Evolutionary conservation across 1,140 invertebrate species (phyloP).

Genomic region (Plutomurus gul): DNA sequence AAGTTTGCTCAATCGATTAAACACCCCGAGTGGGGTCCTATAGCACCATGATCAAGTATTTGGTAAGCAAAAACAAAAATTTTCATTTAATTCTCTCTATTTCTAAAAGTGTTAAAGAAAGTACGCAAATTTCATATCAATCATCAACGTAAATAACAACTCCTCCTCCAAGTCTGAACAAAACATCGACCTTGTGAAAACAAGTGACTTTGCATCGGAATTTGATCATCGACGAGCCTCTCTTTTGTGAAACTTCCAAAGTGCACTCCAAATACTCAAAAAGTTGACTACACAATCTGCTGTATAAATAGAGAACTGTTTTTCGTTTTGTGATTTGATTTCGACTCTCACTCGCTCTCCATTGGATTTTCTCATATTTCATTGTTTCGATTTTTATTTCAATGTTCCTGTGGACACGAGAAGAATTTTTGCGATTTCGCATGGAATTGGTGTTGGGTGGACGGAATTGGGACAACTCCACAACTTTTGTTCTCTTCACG

Average conservation of each 20-base stretch:
- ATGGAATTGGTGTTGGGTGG: no score
- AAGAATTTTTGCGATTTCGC: background rate
- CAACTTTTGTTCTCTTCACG: no score
- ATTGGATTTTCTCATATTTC: background rate
- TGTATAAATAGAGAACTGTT: no score
- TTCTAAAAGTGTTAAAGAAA: slow-evolving; percentile 5
- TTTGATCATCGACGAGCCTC: background rate
- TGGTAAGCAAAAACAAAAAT: slow-evolving; percentile 44
- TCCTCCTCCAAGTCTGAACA: no score
- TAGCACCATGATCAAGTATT: slow-evolving; percentile 50
- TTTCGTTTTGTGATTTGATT: background rate
- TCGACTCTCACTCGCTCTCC: background rate
- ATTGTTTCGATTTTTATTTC: background rate
- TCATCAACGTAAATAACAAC: background rate
- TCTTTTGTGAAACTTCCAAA: background rate
- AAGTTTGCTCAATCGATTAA: slow-evolving; percentile 31
- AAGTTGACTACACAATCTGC: no score
- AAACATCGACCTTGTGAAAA: background rate
- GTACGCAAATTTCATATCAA: background rate
- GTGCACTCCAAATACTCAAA: background rate
- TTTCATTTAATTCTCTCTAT: slow-evolving; percentile 19
- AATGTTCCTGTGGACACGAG: background rate
- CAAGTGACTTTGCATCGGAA: background rate
- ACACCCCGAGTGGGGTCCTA: slow-evolving; percentile 45
- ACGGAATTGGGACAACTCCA: no score